phyloP scores from a whole-genome alignment of 2,888 invertebrate species.

The Chelonus formosanus region DNA sequence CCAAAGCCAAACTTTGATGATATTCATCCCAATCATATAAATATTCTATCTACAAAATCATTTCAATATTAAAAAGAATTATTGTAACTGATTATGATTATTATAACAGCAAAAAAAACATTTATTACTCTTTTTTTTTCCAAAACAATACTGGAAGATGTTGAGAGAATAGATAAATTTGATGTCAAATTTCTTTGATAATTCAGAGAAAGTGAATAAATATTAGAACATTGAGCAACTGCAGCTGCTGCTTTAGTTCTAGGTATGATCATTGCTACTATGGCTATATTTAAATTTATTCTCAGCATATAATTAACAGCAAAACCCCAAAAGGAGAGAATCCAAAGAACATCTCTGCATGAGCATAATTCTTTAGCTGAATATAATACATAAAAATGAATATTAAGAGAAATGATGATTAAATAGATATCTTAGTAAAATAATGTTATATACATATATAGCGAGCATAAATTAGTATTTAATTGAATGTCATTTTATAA shows the following conservation, averaged over 20 bases:
- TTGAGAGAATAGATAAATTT: conserved; percentile 27
- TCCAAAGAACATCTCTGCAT: conserved; percentile 70
- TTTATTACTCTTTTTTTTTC: too few relatives aligned
- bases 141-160: conserved; percentile 36
- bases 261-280: conserved; percentile 72
- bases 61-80: background rate
- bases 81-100: too few relatives aligned
- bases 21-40: conserved; percentile 73
- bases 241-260: conserved; percentile 45
- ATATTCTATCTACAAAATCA: conserved; percentile 42
- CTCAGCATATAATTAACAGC: conserved; percentile 76
- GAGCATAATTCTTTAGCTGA: conserved; percentile 52
- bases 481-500: too few relatives aligned
- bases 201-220: background rate
- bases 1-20: conserved; percentile 72
- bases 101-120: too few relatives aligned
- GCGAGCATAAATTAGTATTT: too few relatives aligned
- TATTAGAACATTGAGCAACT: conserved; percentile 46
- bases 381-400: conserved; percentile 13
- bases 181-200: conserved; percentile 24
- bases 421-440: background rate
- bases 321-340: conserved; percentile 73
- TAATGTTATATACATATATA: too few relatives aligned
- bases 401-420: background rate
- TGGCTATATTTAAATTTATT: conserved; percentile 74